Base-by-base conservation (phyloP, 2,888 invertebrate species). In the Geotrupes spiniger region DNA sequence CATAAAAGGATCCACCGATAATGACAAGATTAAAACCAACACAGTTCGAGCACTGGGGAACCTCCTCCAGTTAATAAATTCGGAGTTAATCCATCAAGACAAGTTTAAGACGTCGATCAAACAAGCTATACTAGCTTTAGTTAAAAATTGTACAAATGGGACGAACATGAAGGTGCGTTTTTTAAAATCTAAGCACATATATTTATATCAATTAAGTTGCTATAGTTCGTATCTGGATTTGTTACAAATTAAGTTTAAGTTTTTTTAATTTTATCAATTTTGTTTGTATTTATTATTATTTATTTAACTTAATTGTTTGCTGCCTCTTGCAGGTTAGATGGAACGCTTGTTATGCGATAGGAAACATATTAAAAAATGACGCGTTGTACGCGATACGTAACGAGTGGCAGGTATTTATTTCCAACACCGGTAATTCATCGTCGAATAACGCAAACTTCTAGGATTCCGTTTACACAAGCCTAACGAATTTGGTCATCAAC, bases 331-430 rank as follows among this genome's bases (percentile, higher is more conserved):
- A 78, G 77, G 81, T 92, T 27, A 80, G 91, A 42, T 94, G 94
- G 94, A 94, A 94, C 72, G 86, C 92, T 1, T 94, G 93, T 69
- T 89, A 92, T 68, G 92, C 92, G 1, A 73, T 92, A 46, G 89
- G 91, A 15, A 89, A 86, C 61, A 79, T 89, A 51, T 80, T 93
- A 75, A 85, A 80, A 62, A 84, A 84, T 64, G 74, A 76, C 2
- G 63, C 70, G 33, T 63, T 82, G 17, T 81, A 65, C 54, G 69
- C 68, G 5, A 70, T 70, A 40, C 54, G 42, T 17, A 53, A 46
- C 27, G 46, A 58, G 3, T 83, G 83, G 81, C 81, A 81, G 77
- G 66, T 64, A 59, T 25, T 26, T 42, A 14, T 21, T 21, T 21
- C 6, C 15, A 31, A 21, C 8, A 21, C 1, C 26, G 16, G 16